Base-by-base conservation (phyloP, 2,888 invertebrate species). In the Scelioninae gen. 2 region DNA sequence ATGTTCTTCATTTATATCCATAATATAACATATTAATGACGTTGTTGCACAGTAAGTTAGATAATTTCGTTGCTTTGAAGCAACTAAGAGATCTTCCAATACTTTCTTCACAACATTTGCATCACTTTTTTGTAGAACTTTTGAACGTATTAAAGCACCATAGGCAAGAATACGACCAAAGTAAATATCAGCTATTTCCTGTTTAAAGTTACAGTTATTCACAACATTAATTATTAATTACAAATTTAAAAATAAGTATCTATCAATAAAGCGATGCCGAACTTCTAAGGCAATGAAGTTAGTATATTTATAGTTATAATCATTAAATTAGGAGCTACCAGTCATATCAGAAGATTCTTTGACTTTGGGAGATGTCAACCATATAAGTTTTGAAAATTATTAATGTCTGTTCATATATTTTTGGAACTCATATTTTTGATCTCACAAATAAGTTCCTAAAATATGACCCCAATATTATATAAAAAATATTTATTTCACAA, bases 161-260 rank as follows among this genome's bases (percentile, higher is more conserved):
- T 91, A 92, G 0, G 90, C 88, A 78, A 94, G 86, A 73, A 94
- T 90, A 81, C 91, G 90, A 0, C 94, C 94, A 16, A 91, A 89
- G 28, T 90, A 89, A 48, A 92, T 89, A 87, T 94, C 93, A 33
- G 91, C 92, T 80, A 91, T 90, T 88, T 94, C 94, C 93, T 94
- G 74, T 78, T 77, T 68, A 31, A 31, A 31, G 2, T 9, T 7
- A 31, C 2, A 4, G 9, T 6, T 31, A 22, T 31, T 31, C 4
- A 60, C 31, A 76, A 55, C 74, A 53, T 33, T 2, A 37, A 28
- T 6, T 48, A 28, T 52, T 16, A 22, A 22, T 33, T 43, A 7
- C 2, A 52, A 50, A 37, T 45, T 15, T 41, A 39, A 18, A 11
- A 45, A 11, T 43, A 18, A 16, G 18, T 18, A 15, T 13, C 4